Evolutionary conservation across 2,888 invertebrate species (phyloP).

Genomic region (Lypha dubia): DNA sequence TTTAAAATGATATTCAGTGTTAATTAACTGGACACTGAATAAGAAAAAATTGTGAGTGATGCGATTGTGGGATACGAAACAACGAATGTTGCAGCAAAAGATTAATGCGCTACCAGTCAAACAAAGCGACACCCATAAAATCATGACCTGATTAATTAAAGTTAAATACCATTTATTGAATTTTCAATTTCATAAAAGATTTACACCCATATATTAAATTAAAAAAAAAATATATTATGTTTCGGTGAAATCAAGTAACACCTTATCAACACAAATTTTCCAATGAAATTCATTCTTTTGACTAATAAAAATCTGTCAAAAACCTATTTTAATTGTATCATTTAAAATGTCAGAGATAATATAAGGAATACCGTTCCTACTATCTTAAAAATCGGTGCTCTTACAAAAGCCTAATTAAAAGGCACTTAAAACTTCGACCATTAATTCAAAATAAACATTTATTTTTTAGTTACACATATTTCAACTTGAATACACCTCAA

Average conservation of each 20-base stretch:
- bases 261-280: not conserved
- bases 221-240: no score
- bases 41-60: not conserved
- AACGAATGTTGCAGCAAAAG: no score
- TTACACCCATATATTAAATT: no score
- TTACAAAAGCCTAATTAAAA: slow-evolving; percentile 22
- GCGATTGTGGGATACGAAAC: no score
- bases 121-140: no score
- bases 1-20: not conserved
- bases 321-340: not conserved
- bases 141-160: no score
- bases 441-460: not conserved
- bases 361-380: not conserved
- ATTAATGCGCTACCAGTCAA: no score
- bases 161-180: no score
- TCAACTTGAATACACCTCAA: slow-evolving; percentile 27
- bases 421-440: slow-evolving; percentile 20
- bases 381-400: not conserved
- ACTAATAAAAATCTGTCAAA: not conserved
- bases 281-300: not conserved
- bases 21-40: not conserved
- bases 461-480: not conserved
- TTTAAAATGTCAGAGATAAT: not conserved
- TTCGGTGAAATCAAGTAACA: not conserved
- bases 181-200: no score